phyloP scores from a whole-genome alignment of 2,888 invertebrate genomes.

The Mesorhabditis spiculigera region DNA sequence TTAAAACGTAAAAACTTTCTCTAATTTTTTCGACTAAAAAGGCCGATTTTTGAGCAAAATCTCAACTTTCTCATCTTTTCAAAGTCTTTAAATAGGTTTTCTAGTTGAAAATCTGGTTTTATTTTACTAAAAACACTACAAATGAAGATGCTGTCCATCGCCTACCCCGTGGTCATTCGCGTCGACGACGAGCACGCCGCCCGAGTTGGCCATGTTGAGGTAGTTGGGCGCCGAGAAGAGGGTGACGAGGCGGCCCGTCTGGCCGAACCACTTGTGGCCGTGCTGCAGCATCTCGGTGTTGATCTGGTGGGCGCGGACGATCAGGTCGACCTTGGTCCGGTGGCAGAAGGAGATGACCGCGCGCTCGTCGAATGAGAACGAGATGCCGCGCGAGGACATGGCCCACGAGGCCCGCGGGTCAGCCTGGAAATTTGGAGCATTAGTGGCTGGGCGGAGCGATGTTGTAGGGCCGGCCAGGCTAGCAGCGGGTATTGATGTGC shows the following conservation, averaged over 20 bases:
- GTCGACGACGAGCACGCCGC: slow-evolving; percentile 30
- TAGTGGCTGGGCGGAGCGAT: no score
- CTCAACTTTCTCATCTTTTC: no score
- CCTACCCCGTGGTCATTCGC: no score
- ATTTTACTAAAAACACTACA: no score
- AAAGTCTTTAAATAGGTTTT: no score
- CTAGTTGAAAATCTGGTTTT: no score
- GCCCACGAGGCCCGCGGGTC: slow-evolving; percentile 29
- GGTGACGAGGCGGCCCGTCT: slow-evolving; percentile 37
- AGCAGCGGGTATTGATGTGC: no score
- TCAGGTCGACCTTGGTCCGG: slow-evolving; percentile 63
- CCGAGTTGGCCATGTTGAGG: slow-evolving; percentile 38
- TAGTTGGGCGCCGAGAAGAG: slow-evolving; percentile 50
- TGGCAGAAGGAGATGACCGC: slow-evolving; percentile 63
- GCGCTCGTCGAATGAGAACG: slow-evolving; percentile 65
- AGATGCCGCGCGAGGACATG: slow-evolving; percentile 62
- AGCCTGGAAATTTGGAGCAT: neutral
- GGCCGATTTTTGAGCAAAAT: no score
- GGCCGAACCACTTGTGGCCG: slow-evolving; percentile 38
- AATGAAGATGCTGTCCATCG: no score
- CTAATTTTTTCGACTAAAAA: no score
- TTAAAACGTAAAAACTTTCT: no score
- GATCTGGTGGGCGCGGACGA: slow-evolving; percentile 66
- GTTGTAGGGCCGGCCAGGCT: no score
- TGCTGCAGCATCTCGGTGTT: slow-evolving; percentile 37